Percentiles rank a stretch among this genome's conserved stretches.
These are phyloP conservation scores for Apeira syringaria DNA, from an alignment of 2,888 invertebrate genomes.

Conservation along the genomic window DNA sequence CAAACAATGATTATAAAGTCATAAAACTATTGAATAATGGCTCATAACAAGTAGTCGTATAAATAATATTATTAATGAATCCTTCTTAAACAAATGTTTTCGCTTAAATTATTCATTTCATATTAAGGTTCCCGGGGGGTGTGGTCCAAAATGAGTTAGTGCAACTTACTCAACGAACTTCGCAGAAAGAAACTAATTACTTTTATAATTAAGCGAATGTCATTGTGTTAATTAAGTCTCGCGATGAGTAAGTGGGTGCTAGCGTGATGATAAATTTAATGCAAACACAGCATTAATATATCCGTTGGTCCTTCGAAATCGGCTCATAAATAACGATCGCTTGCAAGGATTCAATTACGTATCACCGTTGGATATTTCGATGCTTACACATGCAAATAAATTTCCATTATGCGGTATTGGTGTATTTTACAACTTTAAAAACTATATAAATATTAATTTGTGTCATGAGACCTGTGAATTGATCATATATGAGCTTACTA, in stretches of 20 bases:
- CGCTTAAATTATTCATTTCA: constrained; percentile 24
- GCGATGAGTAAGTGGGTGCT: constrained; percentile 59
- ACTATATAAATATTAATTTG: too few species aligned
- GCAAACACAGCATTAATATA: constrained; percentile 52
- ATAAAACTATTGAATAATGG: constrained; percentile 17
- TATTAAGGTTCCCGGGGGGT: constrained; percentile 20
- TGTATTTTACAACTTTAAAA: too few species aligned
- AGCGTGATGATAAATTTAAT: constrained; percentile 63
- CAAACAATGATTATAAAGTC: constrained; percentile 10
- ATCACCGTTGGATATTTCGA: constrained; percentile 19
- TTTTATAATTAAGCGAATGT: constrained; percentile 63
- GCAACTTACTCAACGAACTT: constrained; percentile 33
- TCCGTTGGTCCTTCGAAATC: constrained; percentile 23
- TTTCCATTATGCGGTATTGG: too few species aligned
- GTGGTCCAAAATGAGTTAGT: constrained; percentile 25
- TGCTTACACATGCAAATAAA: too few species aligned
- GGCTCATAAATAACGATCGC: constrained; percentile 32
- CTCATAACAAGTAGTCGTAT: constrained; percentile 9
- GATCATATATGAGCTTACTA: too few species aligned
- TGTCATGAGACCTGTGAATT: too few species aligned
- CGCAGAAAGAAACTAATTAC: constrained; percentile 56
- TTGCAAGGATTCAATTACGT: constrained; percentile 27
- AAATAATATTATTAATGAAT: not conserved
- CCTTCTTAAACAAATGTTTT: not conserved
- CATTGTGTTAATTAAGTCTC: constrained; percentile 57